Evolutionary conservation across 1,140 invertebrate genomes (phyloP), one percentile per base, ranked within the genome.

Genomic region (Formica selysi): DNA sequence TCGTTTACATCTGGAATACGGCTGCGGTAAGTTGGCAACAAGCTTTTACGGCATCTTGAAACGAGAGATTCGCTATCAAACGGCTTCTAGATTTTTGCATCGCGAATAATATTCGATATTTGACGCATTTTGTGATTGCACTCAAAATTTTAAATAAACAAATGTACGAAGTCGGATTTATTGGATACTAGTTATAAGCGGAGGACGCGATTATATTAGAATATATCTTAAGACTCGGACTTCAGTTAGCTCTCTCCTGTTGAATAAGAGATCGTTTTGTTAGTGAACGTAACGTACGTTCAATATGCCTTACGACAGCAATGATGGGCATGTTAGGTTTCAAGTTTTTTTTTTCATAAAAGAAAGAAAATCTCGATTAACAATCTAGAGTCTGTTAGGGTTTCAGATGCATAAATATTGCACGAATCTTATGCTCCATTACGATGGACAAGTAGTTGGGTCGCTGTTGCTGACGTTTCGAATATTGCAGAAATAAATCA

Each of bases 401-500:
- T 22, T 59, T 26, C 19, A 7, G 54, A 16, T 22, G 54, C 8
- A 54, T 73, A 54, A 81, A 81, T 36, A 48, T 61, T 16, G n/a
- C 5, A 32, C 2, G 19, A 0, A 71, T 81, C 78, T 80, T 57
- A 57, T 41, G 78, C 22, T 57, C 13, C 54, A 36, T 83, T 74
- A 74, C 48, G 67, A 3, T 48, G 57, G 13, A 38, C 13, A 38
- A 38, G 76, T 67, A 38, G 54, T 61, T 29, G 36, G 4, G 10
- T 44, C 48, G 22, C 26, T 36, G n/a, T 57, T 22, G 36, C 38
- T 86, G 61, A 67, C 74, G 62, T 86, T 86, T 10, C 3, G 29
- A 76, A 89, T 88, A 88, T 78, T 16, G 11, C 44, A 7, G 26
- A 83, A 85, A 80, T 86, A 86, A 80, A 76, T 80, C 61, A 70